Conservation (phyloP, 2,113 vertebrate genomes). For the Boulengeromyrus knoepffleri region DNA sequence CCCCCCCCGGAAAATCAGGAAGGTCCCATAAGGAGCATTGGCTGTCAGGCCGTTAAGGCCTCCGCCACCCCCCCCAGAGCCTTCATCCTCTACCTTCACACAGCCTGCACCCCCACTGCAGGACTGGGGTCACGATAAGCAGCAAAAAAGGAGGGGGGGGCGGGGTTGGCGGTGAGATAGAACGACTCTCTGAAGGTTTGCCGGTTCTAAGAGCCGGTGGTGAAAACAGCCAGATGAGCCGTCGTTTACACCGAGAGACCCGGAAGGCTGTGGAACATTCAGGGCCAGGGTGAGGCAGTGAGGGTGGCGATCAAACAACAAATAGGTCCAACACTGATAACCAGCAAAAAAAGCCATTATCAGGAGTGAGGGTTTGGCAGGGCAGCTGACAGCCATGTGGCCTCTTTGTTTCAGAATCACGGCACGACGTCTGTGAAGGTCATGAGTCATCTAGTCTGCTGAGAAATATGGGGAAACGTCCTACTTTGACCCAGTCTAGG, state of each 20-base stretch:
- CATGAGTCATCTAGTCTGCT: background rate
- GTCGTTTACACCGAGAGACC: background rate
- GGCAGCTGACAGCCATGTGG: background rate
- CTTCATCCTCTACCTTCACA: background rate
- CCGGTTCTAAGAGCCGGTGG: background rate
- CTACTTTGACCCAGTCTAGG: background rate
- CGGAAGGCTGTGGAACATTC: background rate
- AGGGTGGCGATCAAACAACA: background rate
- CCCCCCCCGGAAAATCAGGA: background rate
- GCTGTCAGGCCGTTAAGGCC: background rate
- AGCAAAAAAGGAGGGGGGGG: background rate
- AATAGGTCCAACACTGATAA: background rate
- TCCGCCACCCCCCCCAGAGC: background rate
- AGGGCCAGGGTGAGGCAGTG: background rate
- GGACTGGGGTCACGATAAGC: background rate
- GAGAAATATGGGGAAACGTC: background rate
- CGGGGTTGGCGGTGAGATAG: background rate
- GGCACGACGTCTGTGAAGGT: background rate
- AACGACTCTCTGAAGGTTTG: background rate
- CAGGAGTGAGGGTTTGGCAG: background rate
- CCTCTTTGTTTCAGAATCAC: background rate
- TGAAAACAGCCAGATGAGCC: background rate
- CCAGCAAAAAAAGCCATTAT: background rate
- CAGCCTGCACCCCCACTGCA: background rate
- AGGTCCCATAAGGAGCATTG: background rate